Conservation (phyloP, 2,113 vertebrate species). For the Pteronura brasiliensis region DNA sequence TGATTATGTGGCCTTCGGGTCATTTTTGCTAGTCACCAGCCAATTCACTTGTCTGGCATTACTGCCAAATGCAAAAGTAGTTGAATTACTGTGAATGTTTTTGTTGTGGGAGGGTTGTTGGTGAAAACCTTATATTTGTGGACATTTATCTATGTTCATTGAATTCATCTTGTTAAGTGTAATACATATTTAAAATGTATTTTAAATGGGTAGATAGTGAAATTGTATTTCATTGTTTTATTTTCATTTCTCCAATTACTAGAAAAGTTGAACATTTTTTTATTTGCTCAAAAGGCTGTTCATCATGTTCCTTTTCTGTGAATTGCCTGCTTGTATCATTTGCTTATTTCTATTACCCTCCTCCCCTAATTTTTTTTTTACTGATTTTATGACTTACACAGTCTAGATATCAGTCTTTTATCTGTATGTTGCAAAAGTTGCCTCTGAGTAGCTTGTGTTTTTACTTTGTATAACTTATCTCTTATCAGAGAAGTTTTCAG, state of each 20-base stretch:
- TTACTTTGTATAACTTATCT: not conserved
- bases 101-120: not conserved
- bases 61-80: not conserved
- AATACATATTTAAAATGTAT: not conserved
- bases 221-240: not conserved
- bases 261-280: not conserved
- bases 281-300: not conserved
- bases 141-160: not conserved
- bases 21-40: slow-evolving; percentile 49
- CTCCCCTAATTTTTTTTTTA: not conserved
- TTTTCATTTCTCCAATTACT: not conserved
- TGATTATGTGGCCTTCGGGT: slow-evolving; percentile 77
- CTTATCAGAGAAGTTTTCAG: not conserved
- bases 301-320: not conserved
- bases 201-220: not conserved
- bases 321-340: not conserved
- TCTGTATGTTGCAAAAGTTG: not conserved
- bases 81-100: not conserved
- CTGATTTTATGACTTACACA: not conserved
- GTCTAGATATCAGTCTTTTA: not conserved
- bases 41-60: slow-evolving; percentile 35
- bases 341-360: not conserved
- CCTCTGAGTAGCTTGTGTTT: not conserved
- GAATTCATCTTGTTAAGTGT: not conserved
- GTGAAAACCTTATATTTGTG: not conserved